These are phyloP conservation scores for Sardina pilchardus DNA, from an alignment of 2,113 vertebrate genomes.

Conservation along the genomic window DNA sequence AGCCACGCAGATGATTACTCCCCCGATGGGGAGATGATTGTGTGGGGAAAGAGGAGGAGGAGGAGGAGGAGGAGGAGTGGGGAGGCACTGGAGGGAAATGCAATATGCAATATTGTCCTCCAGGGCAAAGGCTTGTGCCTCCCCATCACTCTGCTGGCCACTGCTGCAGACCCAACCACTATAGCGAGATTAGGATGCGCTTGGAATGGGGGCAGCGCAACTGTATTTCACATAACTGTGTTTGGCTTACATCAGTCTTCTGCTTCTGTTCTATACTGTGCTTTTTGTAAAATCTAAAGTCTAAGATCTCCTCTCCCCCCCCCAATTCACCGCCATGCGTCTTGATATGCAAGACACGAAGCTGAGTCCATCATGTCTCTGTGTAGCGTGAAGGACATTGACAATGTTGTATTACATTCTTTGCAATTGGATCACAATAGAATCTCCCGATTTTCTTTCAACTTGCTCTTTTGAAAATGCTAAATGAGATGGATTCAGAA, in stretches of 20 bases:
- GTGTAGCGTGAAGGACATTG: background rate
- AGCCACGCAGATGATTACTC: background rate
- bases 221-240: background rate
- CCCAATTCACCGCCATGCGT: background rate
- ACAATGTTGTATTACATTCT: background rate
- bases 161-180: background rate
- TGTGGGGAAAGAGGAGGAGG: background rate
- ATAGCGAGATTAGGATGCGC: background rate
- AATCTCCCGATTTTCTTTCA: background rate
- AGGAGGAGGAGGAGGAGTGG: background rate
- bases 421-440: background rate
- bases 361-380: background rate
- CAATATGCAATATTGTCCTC: background rate
- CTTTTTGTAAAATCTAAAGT: background rate
- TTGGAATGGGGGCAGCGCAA: background rate
- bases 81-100: background rate
- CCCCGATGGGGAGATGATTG: background rate
- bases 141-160: background rate
- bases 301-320: background rate
- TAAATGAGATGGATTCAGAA: conserved; percentile 10
- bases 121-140: background rate
- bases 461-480: background rate
- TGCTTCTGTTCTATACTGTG: background rate
- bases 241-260: background rate
- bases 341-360: background rate